A percentile compares a stretch with the other conserved stretches of the same genome.
phyloP scores from a whole-genome alignment of 2,113 vertebrate species.

The Anarhynchus alexandrinus region DNA sequence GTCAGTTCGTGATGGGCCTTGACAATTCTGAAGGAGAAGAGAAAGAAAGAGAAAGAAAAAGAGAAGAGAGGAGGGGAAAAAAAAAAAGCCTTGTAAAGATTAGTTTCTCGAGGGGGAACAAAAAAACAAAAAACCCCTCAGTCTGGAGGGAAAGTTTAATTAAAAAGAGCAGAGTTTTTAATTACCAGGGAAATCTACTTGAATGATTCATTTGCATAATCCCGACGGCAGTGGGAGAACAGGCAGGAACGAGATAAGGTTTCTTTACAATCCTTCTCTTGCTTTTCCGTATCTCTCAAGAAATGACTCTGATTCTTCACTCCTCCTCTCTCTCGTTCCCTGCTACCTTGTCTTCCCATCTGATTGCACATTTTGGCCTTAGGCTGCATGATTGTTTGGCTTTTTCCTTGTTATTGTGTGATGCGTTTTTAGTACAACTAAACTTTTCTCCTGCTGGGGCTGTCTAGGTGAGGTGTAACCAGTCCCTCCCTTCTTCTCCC shows the following conservation, averaged over 20 bases:
- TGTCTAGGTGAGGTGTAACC: background rate
- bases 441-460: background rate
- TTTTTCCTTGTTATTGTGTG: background rate
- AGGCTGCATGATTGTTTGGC: background rate
- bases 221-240: conserved; percentile 12
- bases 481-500: background rate
- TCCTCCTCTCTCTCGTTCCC: background rate
- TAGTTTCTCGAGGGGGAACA: conserved; percentile 1
- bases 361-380: background rate
- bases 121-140: background rate
- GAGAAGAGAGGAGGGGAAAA: too few species aligned
- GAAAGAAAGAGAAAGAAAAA: background rate
- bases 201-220: conserved; percentile 73
- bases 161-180: conserved; percentile 72
- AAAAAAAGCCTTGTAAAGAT: background rate
- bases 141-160: conserved; percentile 70
- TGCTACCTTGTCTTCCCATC: background rate
- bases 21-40: background rate
- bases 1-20: background rate
- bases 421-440: background rate
- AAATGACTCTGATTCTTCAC: conserved; percentile 4
- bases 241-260: conserved; percentile 61
- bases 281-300: conserved; percentile 25
- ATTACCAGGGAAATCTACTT: conserved; percentile 69
- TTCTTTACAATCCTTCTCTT: conserved; percentile 33